Evolutionary conservation across 2,888 invertebrate genomes (phyloP).

Genomic region (Agrochola macilenta): DNA sequence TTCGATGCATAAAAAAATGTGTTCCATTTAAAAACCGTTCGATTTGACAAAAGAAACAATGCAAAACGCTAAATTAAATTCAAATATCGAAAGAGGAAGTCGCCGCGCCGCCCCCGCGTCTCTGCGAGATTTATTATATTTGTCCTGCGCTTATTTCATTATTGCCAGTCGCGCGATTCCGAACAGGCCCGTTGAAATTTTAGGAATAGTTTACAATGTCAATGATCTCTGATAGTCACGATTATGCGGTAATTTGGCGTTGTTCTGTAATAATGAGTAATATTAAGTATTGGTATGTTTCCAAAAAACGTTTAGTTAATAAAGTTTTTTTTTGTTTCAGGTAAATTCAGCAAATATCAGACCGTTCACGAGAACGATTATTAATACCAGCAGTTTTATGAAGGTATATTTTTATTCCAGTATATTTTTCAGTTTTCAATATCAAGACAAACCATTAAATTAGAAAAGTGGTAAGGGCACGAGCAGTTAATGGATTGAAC

Average conservation of each 20-base stretch:
- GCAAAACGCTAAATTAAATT: constrained; percentile 89
- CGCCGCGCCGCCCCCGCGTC: constrained; percentile 86
- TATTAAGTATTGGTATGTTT: constrained; percentile 14
- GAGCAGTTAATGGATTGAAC: constrained; percentile 80
- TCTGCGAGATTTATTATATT: constrained; percentile 90
- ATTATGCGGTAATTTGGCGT: constrained; percentile 48
- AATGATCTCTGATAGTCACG: constrained; percentile 66
- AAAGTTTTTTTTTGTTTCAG: constrained; percentile 72
- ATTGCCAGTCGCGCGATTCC: constrained; percentile 84
- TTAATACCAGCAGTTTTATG: not conserved
- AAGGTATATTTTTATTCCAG: constrained; percentile 31
- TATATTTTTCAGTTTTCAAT: constrained; percentile 17
- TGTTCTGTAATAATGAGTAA: constrained; percentile 27
- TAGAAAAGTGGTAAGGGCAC: constrained; percentile 64
- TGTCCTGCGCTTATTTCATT: constrained; percentile 90
- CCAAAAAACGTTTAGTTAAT: constrained; percentile 11
- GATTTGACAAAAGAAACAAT: constrained; percentile 85
- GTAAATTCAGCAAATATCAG: constrained; percentile 64
- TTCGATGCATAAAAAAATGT: constrained; percentile 21
- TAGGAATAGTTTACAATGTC: constrained; percentile 75
- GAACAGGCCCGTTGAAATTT: constrained; percentile 78
- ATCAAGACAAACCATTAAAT: constrained; percentile 27
- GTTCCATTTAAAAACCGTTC: constrained; percentile 68
- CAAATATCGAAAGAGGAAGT: constrained; percentile 90
- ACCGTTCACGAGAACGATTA: constrained; percentile 1